phyloP scores from a whole-genome alignment of 2,113 vertebrate species.

The Motacilla alba region DNA sequence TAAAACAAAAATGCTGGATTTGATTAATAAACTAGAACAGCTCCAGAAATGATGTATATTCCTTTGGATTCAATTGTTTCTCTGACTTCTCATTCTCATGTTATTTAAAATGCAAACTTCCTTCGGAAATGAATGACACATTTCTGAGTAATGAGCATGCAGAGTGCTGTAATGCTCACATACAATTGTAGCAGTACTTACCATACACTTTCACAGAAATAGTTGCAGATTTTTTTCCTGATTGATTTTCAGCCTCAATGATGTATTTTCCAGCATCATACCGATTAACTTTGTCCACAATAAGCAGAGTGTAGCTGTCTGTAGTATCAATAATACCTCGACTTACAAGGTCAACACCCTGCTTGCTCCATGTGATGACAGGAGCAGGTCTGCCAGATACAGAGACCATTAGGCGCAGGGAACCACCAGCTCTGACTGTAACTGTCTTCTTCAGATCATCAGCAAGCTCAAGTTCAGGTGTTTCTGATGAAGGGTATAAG shows the following conservation, averaged over 20 bases:
- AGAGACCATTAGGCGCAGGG: constrained; percentile 86
- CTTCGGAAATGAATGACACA: neutral
- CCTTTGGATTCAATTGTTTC: neutral
- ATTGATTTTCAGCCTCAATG: constrained; percentile 91
- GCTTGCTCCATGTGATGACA: constrained; percentile 88
- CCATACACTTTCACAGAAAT: constrained; percentile 95
- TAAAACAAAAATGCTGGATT: neutral
- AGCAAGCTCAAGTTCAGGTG: constrained; percentile 92
- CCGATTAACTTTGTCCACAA: constrained; percentile 94
- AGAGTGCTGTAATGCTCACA: neutral
- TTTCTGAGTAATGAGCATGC: neutral
- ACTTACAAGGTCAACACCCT: constrained; percentile 86
- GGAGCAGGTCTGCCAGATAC: constrained; percentile 90
- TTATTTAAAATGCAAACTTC: neutral
- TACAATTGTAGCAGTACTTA: constrained; percentile 64
- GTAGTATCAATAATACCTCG: constrained; percentile 92
- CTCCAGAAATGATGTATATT: neutral
- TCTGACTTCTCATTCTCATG: neutral
- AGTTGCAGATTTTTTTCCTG: constrained; percentile 92
- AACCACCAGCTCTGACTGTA: constrained; percentile 89
- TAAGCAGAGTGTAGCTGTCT: constrained; percentile 85
- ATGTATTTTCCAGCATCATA: constrained; percentile 96
- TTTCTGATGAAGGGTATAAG: constrained; percentile 77
- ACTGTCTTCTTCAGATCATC: constrained; percentile 95
- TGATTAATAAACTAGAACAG: neutral